Conservation (phyloP, 2,113 vertebrate genomes). For the Micromys minutus region DNA sequence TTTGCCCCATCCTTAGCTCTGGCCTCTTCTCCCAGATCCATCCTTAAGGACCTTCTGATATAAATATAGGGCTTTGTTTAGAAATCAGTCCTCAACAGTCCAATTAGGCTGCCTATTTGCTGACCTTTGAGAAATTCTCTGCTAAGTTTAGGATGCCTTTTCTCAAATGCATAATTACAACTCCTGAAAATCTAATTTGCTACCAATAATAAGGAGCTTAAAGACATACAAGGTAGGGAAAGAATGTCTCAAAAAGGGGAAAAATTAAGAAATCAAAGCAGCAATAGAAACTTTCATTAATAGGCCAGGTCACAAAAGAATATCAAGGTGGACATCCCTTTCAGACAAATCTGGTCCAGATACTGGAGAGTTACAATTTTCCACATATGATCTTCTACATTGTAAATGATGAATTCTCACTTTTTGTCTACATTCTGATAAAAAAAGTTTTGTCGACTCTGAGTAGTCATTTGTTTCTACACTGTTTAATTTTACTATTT, state of each 20-base stretch:
- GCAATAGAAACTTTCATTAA: not conserved
- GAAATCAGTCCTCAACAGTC: conserved; percentile 17
- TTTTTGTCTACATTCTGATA: not conserved
- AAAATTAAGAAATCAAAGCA: conserved; percentile 23
- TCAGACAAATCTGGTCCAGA: not conserved
- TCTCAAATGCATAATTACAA: not conserved
- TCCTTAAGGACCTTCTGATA: not conserved
- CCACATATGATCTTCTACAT: not conserved
- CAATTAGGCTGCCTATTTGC: conserved; percentile 2
- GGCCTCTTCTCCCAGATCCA: not conserved
- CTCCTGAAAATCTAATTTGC: not conserved
- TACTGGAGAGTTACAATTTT: not conserved
- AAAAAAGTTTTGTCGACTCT: not conserved
- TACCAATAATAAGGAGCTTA: not conserved
- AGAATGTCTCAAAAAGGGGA: not conserved
- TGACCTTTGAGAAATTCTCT: conserved; percentile 39
- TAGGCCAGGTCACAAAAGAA: not conserved
- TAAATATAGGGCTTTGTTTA: conserved; percentile 13
- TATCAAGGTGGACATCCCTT: not conserved
- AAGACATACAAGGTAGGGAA: not conserved
- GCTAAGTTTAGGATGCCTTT: not conserved
- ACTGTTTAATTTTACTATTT: not conserved
- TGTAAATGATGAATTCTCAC: not conserved
- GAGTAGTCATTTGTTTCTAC: conserved; percentile 25
- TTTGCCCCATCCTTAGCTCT: not conserved